phyloP scores from a whole-genome alignment of 2,888 invertebrate genomes.

The Thymelicus sylvestris region DNA sequence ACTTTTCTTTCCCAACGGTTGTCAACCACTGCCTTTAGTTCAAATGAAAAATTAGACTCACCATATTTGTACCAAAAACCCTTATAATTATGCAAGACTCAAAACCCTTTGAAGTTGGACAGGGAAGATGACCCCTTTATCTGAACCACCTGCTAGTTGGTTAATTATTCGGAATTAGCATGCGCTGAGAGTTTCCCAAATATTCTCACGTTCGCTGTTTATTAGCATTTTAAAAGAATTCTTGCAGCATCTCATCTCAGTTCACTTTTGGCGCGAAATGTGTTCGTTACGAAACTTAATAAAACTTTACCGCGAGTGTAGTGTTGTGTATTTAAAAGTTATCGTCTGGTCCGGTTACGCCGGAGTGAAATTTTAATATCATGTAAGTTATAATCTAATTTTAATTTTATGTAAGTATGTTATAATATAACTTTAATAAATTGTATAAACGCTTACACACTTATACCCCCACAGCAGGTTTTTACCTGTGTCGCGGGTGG shows the following conservation, averaged over 20 bases:
- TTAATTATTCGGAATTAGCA: slow-evolving; percentile 21
- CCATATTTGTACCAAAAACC: neutral
- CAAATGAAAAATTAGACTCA: neutral
- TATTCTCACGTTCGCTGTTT: slow-evolving; percentile 29
- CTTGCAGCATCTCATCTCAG: slow-evolving; percentile 19
- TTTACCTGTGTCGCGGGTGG: no score
- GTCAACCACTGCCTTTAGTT: neutral
- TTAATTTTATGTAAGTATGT: neutral
- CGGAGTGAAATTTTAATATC: no score
- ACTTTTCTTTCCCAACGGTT: no score
- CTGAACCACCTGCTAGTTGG: slow-evolving; percentile 11
- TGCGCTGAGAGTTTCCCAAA: slow-evolving; percentile 9
- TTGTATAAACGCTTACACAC: no score
- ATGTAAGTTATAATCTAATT: no score
- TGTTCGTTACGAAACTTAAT: slow-evolving; percentile 17
- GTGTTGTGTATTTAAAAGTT: slow-evolving; percentile 2
- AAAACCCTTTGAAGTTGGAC: neutral
- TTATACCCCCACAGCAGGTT: no score
- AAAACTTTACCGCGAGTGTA: slow-evolving; percentile 7
- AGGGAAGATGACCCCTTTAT: slow-evolving; percentile 8
- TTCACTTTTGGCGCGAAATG: slow-evolving; percentile 20
- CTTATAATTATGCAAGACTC: slow-evolving; percentile 9
- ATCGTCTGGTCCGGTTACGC: no score
- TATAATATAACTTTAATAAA: no score
- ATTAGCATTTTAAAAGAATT: slow-evolving; percentile 31